Conservation (phyloP, 2,888 invertebrate species). For the Altica lythri region DNA sequence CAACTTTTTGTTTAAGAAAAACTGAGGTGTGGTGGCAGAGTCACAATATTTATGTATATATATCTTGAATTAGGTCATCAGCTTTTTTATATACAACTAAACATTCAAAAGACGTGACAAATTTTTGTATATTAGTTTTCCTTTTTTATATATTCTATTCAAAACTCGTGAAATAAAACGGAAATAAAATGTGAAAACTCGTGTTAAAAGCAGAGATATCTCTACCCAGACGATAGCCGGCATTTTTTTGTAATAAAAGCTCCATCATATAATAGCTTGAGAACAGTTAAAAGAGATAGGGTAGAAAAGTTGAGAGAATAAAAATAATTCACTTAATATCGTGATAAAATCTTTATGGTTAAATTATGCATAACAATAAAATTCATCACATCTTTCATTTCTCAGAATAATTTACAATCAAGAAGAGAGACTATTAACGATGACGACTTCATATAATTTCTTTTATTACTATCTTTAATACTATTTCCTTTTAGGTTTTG, state of each 20-base stretch:
- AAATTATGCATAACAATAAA: conserved; percentile 31
- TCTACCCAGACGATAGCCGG: not conserved
- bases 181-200: conserved; percentile 17
- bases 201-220: conserved; percentile 17
- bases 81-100: too few relatives aligned
- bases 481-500: too few relatives aligned
- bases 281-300: conserved; percentile 13
- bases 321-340: conserved; percentile 31
- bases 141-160: too few relatives aligned
- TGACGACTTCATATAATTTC: too few relatives aligned
- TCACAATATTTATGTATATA: too few relatives aligned
- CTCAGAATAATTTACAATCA: not conserved
- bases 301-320: conserved; percentile 28
- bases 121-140: too few relatives aligned
- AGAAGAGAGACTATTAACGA: conserved; percentile 1
- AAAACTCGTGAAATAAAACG: conserved; percentile 4
- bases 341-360: conserved; percentile 28
- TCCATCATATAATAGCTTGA: conserved; percentile 21
- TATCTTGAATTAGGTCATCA: too few relatives aligned
- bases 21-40: too few relatives aligned
- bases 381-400: conserved; percentile 23
- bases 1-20: too few relatives aligned
- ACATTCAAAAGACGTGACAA: too few relatives aligned
- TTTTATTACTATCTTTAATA: too few relatives aligned
- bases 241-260: conserved; percentile 26